Percentiles rank a stretch among this genome's conserved stretches.
These are phyloP conservation scores for Apolygus lucorum DNA, from an alignment of 1,140 invertebrate species.

Conservation along the genomic window DNA sequence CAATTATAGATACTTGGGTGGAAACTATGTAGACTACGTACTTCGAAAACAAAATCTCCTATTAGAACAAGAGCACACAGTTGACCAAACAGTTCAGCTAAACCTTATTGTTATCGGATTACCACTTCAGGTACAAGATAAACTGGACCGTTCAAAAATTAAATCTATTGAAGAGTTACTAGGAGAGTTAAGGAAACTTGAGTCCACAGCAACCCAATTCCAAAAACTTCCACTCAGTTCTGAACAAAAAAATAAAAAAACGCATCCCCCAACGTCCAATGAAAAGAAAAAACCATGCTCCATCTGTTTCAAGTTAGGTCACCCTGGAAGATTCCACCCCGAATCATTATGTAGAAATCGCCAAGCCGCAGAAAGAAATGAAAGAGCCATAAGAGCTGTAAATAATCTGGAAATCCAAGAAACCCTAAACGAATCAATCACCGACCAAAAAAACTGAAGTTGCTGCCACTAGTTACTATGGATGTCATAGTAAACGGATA, in stretches of 20 bases:
- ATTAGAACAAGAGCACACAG: conserved; percentile 28
- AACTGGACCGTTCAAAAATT: conserved; percentile 30
- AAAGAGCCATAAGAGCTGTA: not conserved
- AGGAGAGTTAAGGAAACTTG: conserved; percentile 6
- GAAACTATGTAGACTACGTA: conserved; percentile 37
- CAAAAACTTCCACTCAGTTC: not conserved
- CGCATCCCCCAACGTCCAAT: not conserved
- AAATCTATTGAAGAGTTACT: conserved; percentile 13
- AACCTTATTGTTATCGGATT: conserved; percentile 33
- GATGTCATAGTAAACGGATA: conserved; percentile 18
- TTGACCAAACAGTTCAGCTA: conserved; percentile 25
- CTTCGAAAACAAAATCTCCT: conserved; percentile 35
- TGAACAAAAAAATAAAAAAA: not conserved
- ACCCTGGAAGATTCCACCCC: conserved; percentile 11
- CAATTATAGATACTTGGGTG: conserved; percentile 34
- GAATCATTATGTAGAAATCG: conserved; percentile 11
- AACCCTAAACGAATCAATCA: not conserved
- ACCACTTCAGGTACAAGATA: conserved; percentile 34
- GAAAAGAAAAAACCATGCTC: conserved; percentile 12
- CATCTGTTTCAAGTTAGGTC: conserved; percentile 10
- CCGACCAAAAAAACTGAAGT: conserved; percentile 13
- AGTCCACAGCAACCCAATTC: not conserved
- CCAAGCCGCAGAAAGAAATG: not conserved
- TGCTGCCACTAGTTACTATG: conserved; percentile 11
- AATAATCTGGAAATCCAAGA: not conserved